phyloP scores from a whole-genome alignment of 2,797 vertebrate species.

The Chloroceryle amazona region DNA sequence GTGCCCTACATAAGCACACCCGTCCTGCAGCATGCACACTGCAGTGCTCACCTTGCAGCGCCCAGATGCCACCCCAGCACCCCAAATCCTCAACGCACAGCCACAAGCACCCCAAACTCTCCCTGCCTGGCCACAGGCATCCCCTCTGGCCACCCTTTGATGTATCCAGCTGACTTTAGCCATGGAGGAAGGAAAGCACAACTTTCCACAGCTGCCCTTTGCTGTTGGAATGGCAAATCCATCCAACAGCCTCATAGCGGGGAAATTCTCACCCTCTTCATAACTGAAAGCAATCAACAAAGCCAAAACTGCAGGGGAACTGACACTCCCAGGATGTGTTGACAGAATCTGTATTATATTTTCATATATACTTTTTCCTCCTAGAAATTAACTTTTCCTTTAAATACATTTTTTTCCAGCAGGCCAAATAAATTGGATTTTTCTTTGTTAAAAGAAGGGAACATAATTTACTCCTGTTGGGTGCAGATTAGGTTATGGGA shows the following conservation, averaged over 20 bases:
- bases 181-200: neutral
- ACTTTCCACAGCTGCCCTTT: neutral
- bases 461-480: conserved; percentile 84
- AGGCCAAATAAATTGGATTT: conserved; percentile 83
- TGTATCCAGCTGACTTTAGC: neutral
- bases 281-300: conserved; percentile 10
- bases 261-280: neutral
- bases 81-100: neutral
- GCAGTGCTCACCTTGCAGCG: neutral
- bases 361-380: conserved; percentile 16
- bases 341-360: conserved; percentile 60
- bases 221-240: neutral
- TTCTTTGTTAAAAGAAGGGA: conserved; percentile 81
- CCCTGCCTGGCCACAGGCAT: neutral
- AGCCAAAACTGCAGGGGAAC: neutral
- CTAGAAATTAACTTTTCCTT: conserved; percentile 77
- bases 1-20: neutral
- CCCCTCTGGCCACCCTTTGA: neutral
- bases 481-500: conserved; percentile 83
- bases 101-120: neutral
- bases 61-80: neutral
- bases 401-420: conserved; percentile 81
- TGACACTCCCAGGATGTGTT: conserved; percentile 44
- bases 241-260: neutral
- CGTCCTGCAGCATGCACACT: rapidly evolving